Evolutionary conservation across 1,140 invertebrate genomes (phyloP), one percentile per base, ranked within the genome.

Genomic region (Oscheius sp.): DNA sequence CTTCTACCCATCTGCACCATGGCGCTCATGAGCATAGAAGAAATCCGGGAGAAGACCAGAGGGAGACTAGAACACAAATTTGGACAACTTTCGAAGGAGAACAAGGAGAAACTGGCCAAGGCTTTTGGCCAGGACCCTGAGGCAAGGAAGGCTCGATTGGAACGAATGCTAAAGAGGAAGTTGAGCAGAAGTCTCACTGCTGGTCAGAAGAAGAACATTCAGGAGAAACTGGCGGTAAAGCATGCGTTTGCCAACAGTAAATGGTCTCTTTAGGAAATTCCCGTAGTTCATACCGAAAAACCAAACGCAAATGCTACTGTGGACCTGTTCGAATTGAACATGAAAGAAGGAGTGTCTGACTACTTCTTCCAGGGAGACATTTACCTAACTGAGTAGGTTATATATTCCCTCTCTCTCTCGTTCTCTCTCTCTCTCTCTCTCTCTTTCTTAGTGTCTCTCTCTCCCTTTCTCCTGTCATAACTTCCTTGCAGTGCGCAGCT

Each of bases 321-420:
- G 10, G 61, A 63, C 35, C 36, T 71, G 35, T 71, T 71, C 38
- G 69, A 71, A 36, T 58, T 71, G 15, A 71, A 71, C 35, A 65
- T 42, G 31, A 38, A 29, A 18, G 45, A 55, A 29, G 69, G 69
- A 49, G 28, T 71, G 1, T 35, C 58, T 38, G 58, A 62, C 38
- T 49, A 61, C 36, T 49, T 71, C 26, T 63, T 49, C 36, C 59
- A 71, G 35, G 69, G 69, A 18, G 69, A 71, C 26, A 71, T 71
- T n/a, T 31, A 61, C 29, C 29, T 71, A 26, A 71, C 69, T 1
- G 69, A 71, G 69, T 71, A 38, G 28, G 69, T 52, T 36, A 7
- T 55, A 20, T 23, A 2, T 42, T 28, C 23, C n/a, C 36, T 18
- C 23, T 45, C 20, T 32, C 20, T 36, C 10, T 36, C 1, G n/a